phyloP scores from a whole-genome alignment of 2,113 vertebrate species.

The Anseranas semipalmata region DNA sequence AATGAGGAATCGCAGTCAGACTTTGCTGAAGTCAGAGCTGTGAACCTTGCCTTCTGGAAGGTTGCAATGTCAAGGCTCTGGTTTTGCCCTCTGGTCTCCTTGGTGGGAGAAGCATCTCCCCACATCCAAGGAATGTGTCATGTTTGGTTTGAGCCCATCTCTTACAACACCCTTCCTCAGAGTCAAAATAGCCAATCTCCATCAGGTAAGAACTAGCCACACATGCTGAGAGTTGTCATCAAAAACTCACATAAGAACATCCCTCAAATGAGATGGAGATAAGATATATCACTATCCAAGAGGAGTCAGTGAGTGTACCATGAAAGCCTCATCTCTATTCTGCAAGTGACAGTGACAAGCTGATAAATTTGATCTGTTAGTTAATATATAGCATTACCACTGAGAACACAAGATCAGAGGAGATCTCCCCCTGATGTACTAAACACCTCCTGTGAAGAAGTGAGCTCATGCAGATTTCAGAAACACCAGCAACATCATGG shows the following conservation, averaged over 20 bases:
- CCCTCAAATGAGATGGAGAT: not conserved
- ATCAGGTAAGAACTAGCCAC: not conserved
- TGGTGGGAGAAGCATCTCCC: not conserved
- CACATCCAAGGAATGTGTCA: not conserved
- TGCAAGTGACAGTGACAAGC: not conserved
- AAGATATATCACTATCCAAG: not conserved
- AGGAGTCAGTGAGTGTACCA: not conserved
- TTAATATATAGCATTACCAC: not conserved
- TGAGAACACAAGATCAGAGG: not conserved
- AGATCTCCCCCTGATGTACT: not conserved
- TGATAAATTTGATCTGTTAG: not conserved
- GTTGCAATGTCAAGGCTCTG: not conserved
- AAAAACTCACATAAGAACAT: not conserved
- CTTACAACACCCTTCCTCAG: not conserved
- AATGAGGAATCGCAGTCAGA: not conserved
- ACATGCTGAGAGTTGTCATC: not conserved
- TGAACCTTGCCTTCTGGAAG: slow-evolving; percentile 13
- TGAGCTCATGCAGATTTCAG: not conserved
- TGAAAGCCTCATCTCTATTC: not conserved
- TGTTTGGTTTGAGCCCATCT: not conserved
- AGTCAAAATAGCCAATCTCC: not conserved
- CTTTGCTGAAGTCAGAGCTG: not conserved
- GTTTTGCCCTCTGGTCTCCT: not conserved
- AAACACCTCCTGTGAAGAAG: not conserved
- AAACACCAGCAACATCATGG: not conserved